Conservation (phyloP, 2,113 vertebrate species). For the Mugil cephalus region DNA sequence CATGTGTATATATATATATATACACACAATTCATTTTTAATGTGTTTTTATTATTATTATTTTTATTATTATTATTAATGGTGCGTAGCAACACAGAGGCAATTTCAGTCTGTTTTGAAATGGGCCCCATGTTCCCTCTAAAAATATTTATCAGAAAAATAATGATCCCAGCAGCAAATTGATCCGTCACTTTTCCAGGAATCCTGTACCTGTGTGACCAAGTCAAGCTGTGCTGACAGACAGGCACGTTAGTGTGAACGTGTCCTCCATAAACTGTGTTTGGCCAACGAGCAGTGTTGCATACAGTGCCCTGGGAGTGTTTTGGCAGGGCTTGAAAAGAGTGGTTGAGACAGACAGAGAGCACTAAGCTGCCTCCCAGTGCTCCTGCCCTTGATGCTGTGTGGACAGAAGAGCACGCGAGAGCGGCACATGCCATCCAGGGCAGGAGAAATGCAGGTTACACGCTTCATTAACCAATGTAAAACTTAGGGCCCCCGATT, state of each 20-base stretch:
- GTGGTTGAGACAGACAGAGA: constrained; percentile 56
- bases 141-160: background rate
- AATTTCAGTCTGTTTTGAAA: constrained; percentile 13
- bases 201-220: constrained; percentile 23
- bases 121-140: background rate
- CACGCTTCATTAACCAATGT: constrained; percentile 72
- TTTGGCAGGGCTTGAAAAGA: constrained; percentile 70
- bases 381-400: constrained; percentile 69
- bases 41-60: no score
- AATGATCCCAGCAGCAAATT: constrained; percentile 26
- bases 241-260: constrained; percentile 27
- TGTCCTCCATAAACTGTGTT: constrained; percentile 57
- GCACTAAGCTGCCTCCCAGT: constrained; percentile 63
- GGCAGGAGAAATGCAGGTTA: constrained; percentile 65
- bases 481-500: constrained; percentile 47
- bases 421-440: constrained; percentile 62
- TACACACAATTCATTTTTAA: no score
- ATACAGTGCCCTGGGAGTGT: constrained; percentile 50
- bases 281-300: constrained; percentile 45
- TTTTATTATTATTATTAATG: no score
- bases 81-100: background rate
- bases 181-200: constrained; percentile 20
- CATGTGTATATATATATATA: no score
- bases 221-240: constrained; percentile 23
- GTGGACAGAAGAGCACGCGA: constrained; percentile 60